These are phyloP conservation scores for Eidolon dupreanum DNA, from an alignment of 2,797 vertebrate genomes.

Conservation along the genomic window DNA sequence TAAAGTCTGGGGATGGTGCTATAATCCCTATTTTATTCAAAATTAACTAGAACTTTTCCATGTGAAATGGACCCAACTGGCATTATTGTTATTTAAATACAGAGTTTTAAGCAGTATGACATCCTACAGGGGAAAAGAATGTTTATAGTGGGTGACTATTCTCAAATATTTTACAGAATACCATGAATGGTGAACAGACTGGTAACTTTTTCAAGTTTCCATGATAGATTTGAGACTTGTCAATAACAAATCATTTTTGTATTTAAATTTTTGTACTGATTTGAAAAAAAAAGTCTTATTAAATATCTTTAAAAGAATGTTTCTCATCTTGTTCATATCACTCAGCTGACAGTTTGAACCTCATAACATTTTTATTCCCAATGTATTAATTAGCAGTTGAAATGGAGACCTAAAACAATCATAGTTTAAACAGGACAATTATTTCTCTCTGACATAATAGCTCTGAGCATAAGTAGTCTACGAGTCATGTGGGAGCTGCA, in stretches of 20 bases:
- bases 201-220: slow-evolving; percentile 83
- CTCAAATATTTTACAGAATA: slow-evolving; percentile 82
- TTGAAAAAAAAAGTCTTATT: slow-evolving; percentile 86
- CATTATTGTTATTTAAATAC: slow-evolving; percentile 86
- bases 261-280: slow-evolving; percentile 91
- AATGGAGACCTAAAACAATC: neutral
- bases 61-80: slow-evolving; percentile 84
- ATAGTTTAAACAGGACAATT: neutral
- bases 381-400: neutral
- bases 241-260: slow-evolving; percentile 88
- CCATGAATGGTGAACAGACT: slow-evolving; percentile 81
- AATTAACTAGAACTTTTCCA: slow-evolving; percentile 81
- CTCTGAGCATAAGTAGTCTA: neutral
- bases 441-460: neutral
- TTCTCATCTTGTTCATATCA: slow-evolving; percentile 66
- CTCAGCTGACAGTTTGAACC: neutral
- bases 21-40: slow-evolving; percentile 79
- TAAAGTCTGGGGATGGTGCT: slow-evolving; percentile 72
- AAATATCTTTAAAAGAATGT: slow-evolving; percentile 86
- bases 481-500: neutral
- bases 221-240: slow-evolving; percentile 83
- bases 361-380: neutral
- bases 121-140: slow-evolving; percentile 81
- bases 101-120: slow-evolving; percentile 84
- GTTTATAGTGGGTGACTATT: slow-evolving; percentile 81